Evolutionary conservation across 2,113 vertebrate genomes (phyloP), one percentile per base, ranked within the genome.

Genomic region (Podarcis raffonei): DNA sequence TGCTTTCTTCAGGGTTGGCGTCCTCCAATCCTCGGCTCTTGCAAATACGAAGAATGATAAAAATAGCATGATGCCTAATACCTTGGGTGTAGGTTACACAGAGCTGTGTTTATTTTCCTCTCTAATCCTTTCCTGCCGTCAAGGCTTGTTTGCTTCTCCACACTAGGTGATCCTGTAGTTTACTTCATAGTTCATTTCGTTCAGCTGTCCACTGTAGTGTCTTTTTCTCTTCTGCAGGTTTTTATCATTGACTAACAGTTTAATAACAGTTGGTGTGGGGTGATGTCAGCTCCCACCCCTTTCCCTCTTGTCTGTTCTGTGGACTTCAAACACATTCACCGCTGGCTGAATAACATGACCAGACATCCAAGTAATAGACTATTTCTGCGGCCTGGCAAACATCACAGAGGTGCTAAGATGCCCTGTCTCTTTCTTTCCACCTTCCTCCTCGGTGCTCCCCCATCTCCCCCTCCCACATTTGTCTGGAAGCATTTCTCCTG

Each of bases 291-390:
- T 35, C 12, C 20, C 42, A 12, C 53, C 37, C 27, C 16, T 7
- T 9, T 37, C 75, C 6, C 83, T 35, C 22, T 11, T 5, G 59
- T 57, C 6, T 22, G n/a, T 23, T 69, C 76, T 89, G 57, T 48
- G 8, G 0, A 12, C 1, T 1, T 2, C 0, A 0, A 22, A 1
- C 0, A 18, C 35, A 68, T 13, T 91, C 4, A 2, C 71, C 37
- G 66, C 35, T 1, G 4, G 74, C 4, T 59, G 85, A 18, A 5
- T 0, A 62, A 88, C 18, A 30, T 30, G 76, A 35, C 59, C 59
- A 0, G 18, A 42, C 53, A 2, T 27, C 53, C 6, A 76, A 11
- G 69, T 35, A 77, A 23, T 1, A 57, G 8, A 3, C 62, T 0
- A 57, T 87, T 85, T 79, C 59, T 1, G 35, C 15, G 6, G 78